Evolutionary conservation across 2,888 invertebrate genomes (phyloP), one percentile per base, ranked within the genome.

Genomic region (Nomada ruficornis): DNA sequence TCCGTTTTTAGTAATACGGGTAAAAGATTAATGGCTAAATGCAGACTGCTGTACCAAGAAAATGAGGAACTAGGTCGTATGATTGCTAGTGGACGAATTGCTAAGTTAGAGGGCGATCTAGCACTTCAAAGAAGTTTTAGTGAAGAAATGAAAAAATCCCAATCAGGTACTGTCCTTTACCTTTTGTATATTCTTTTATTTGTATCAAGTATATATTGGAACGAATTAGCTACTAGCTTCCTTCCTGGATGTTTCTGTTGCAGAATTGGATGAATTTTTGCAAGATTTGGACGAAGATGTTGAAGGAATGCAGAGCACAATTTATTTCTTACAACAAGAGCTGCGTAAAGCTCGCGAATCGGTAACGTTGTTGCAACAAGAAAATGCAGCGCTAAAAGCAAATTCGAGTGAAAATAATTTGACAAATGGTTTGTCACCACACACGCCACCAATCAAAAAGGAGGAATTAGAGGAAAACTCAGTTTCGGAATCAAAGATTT

Each of bases 231-330:
- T 59, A 78, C 7, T 65, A 54, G 7, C 36, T 36, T 42, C n/a
- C 15, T 36, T 57, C 50, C 5, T 2, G 18, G 9, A 60, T n/a
- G 10, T 23, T 15, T 54, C n/a, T 59, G 2, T 72, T 69, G 29
- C 20, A 98, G 99, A 99, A 94, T 94, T 99, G 91, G 99, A 99
- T 92, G 98, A 98, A 93, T 98, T 99, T 94, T 95, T 99, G 65
- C 97, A 98, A 94, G 99, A 99, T 93, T 94, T 99, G 84, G 99
- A 99, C 92, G 99, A 99, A 94, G 99, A 99, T 94, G 98, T 99
- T 55, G 99, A 99, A 94, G 99, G 99, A 29, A 98, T 99, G 98
- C 99, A 99, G 95, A 98, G 98, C 93, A 99, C 99, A 83, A 98
- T 99, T 92, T 96, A 98, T 94, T 97, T 97, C 94, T 95, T 99